Base-by-base conservation (phyloP, 37 sponge, comb jelly and placozoan genomes). In the Haliclona indistincta region DNA sequence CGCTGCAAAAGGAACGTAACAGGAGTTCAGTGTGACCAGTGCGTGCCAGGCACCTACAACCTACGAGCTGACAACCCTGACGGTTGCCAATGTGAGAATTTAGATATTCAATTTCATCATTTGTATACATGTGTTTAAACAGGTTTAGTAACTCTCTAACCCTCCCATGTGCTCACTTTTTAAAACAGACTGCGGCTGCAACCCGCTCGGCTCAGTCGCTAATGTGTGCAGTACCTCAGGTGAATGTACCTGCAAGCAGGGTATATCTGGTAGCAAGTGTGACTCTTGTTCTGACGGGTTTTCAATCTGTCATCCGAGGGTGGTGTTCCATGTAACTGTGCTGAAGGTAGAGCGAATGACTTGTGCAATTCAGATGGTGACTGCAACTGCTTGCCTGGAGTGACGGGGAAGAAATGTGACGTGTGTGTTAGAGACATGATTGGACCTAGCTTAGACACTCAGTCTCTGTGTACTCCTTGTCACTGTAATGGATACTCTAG, bases 401-500 rank as follows among this genome's bases (percentile, higher is more conserved):
- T 81, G 26, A 67, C 45, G 19, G 91, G 86, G 0, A 44, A 63
- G 25, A 76, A 64, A 20, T 90, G 91, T 49, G 77, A 73, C 63
- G 3, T 11, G 34, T 90, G 91, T 64, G 10, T 36, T 17, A 39
- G 78, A 2, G 86, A 75, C 10, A 34, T 45, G 2, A 32, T 82
- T 1, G 92, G 92, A 17, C 82, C 82, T 0, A 40, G 64, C 36
- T 28, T 28, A 28, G 65, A n/a, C 39, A 62, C 63, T 1, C 71
- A 44, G 6, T 40, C 25, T 1, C 17, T 32, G 25, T 93, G 94
- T 38, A 43, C 73, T 19, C 62, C 65, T 35, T 93, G 94, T 67
- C 89, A 85, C 76, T 93, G 94, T 77, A 88, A 89, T 54, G 89
- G 89, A 2, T 93, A 78, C 76, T 64, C 83, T 40, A 4, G 35